Conservation (phyloP, 2,888 invertebrate species). For the Phoenoteleia sp. region DNA sequence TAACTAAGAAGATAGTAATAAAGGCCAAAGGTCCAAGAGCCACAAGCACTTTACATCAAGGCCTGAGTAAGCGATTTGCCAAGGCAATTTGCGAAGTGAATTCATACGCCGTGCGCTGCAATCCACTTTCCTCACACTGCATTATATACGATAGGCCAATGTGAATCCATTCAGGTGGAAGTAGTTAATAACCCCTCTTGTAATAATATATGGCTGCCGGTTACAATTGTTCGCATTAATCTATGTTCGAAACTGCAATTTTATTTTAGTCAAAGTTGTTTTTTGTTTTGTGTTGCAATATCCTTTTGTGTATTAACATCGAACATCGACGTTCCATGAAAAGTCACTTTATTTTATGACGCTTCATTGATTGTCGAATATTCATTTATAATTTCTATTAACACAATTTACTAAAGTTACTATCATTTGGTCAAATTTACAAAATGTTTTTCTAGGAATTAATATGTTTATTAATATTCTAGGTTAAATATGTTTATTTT, state of each 20-base stretch:
- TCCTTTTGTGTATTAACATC: no score
- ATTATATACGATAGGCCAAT: constrained; percentile 65
- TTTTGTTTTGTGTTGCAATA: not conserved
- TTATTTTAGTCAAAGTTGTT: not conserved
- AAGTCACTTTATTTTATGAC: no score
- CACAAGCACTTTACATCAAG: constrained; percentile 60
- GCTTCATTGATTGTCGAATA: no score
- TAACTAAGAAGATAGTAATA: constrained; percentile 58
- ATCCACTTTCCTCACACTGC: constrained; percentile 68
- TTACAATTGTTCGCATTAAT: constrained; percentile 19
- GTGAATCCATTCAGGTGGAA: constrained; percentile 74
- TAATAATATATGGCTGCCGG: constrained; percentile 36
- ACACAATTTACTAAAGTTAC: no score
- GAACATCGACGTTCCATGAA: no score
- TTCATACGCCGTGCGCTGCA: constrained; percentile 68
- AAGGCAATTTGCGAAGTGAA: constrained; percentile 76
- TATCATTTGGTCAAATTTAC: no score
- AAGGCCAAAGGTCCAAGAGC: constrained; percentile 58
- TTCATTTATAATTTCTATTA: no score
- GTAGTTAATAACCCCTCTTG: constrained; percentile 78
- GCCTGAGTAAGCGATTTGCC: constrained; percentile 74
- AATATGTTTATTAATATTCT: no score
- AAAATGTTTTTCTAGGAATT: no score
- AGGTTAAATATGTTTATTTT: no score
- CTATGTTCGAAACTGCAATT: not conserved